phyloP scores from a whole-genome alignment of 2,888 invertebrate species.

The Trichacis sp. region DNA sequence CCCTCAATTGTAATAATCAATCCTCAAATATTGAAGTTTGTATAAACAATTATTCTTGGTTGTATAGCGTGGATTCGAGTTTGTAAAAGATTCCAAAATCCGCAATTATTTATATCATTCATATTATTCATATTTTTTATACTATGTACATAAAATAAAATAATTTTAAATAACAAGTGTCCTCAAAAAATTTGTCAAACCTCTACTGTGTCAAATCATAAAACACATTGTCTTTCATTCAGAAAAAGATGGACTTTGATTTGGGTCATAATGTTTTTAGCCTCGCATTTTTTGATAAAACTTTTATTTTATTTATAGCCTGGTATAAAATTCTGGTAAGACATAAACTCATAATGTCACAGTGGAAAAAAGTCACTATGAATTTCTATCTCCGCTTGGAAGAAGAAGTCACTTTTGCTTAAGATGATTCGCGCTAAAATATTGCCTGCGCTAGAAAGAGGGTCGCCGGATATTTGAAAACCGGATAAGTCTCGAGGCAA shows the following conservation, averaged over 20 bases:
- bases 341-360: neutral
- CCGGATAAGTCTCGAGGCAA: neutral
- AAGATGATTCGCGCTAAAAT: slow-evolving; percentile 3
- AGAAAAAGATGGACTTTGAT: neutral
- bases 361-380: neutral
- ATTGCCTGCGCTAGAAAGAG: neutral
- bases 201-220: no score
- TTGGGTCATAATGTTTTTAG: no score
- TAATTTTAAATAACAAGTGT: no score
- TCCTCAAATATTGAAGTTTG: no score
- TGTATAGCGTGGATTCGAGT: no score
- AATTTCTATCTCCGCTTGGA: neutral
- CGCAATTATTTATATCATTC: no score
- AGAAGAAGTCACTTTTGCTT: neutral
- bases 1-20: no score
- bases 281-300: neutral
- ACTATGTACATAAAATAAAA: no score
- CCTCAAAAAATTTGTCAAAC: no score
- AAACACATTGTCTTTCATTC: neutral
- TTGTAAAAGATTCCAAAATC: no score
- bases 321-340: neutral
- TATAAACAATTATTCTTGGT: no score
- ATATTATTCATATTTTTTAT: no score
- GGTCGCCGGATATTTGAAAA: neutral
- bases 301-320: neutral